Percentiles rank a stretch among this genome's conserved stretches.
Evolutionary conservation across 2,797 vertebrate genomes (phyloP).

Genomic region (Gymnodraco acuticeps): DNA sequence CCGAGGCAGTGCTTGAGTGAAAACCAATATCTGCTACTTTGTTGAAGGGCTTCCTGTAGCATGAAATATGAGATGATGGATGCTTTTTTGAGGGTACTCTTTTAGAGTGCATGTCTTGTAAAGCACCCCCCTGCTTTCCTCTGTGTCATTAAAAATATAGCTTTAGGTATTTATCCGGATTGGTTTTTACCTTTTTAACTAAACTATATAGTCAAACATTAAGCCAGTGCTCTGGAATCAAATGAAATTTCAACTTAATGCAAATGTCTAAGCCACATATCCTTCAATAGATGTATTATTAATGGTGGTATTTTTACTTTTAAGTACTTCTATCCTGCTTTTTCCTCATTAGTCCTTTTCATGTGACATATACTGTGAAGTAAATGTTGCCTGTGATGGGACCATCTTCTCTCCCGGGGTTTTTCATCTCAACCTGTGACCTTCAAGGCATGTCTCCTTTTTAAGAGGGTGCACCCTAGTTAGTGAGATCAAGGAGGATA

Average conservation of each 20-base stretch:
- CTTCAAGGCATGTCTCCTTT: slow-evolving; percentile 59
- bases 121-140: slow-evolving; percentile 15
- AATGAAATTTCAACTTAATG: slow-evolving; percentile 1
- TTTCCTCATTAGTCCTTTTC: background rate
- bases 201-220: slow-evolving; percentile 12
- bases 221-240: background rate
- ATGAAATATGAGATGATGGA: slow-evolving; percentile 24
- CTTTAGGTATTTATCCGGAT: slow-evolving; percentile 28
- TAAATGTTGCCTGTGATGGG: slow-evolving; percentile 30
- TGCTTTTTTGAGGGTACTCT: slow-evolving; percentile 20
- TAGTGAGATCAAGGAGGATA: slow-evolving; percentile 58
- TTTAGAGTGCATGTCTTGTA: slow-evolving; percentile 20
- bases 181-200: slow-evolving; percentile 14
- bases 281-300: slow-evolving; percentile 26
- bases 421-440: slow-evolving; percentile 59
- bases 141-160: slow-evolving; percentile 38
- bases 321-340: background rate
- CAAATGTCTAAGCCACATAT: slow-evolving; percentile 28
- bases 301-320: slow-evolving; percentile 25
- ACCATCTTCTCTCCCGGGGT: slow-evolving; percentile 27
- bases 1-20: background rate
- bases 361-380: slow-evolving; percentile 48
- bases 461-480: slow-evolving; percentile 40
- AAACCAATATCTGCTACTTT: slow-evolving; percentile 4
- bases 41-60: background rate